These are phyloP conservation scores for Saimiri boliviensis DNA, from an alignment of 2,113 vertebrate species.

Conservation along the genomic window DNA sequence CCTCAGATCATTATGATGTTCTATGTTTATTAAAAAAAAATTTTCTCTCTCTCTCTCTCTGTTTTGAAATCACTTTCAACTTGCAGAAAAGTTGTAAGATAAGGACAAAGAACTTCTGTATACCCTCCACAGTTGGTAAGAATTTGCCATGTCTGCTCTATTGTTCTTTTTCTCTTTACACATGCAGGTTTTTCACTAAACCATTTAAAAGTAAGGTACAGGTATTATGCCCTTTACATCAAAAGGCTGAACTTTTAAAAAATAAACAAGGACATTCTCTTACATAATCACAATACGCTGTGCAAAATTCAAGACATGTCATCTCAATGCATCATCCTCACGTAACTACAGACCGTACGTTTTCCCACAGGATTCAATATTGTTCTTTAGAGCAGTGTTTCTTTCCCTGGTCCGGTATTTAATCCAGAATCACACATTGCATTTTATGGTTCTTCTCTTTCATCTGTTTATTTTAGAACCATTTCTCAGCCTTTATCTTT, in stretches of 20 bases:
- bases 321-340: no score
- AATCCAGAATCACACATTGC: rapidly evolving
- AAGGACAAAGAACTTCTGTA: background rate
- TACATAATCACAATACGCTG: rapidly evolving
- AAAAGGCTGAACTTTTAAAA: background rate
- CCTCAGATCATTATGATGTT: background rate
- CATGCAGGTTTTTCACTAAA: rapidly evolving
- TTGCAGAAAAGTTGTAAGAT: background rate
- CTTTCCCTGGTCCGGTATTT: rapidly evolving
- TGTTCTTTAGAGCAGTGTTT: rapidly evolving
- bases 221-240: rapidly evolving
- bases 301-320: background rate
- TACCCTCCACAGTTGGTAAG: background rate
- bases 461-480: no score
- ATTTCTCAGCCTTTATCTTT: background rate
- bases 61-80: background rate
- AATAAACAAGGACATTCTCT: rapidly evolving
- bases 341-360: background rate
- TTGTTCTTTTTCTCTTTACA: rapidly evolving
- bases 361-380: rapidly evolving
- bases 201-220: rapidly evolving
- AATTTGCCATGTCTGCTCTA: rapidly evolving
- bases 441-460: rapidly evolving
- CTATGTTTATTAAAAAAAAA: no score
- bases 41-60: no score